Base-by-base conservation (phyloP, 23 tunicate genomes). In the Halocynthia roretzi region DNA sequence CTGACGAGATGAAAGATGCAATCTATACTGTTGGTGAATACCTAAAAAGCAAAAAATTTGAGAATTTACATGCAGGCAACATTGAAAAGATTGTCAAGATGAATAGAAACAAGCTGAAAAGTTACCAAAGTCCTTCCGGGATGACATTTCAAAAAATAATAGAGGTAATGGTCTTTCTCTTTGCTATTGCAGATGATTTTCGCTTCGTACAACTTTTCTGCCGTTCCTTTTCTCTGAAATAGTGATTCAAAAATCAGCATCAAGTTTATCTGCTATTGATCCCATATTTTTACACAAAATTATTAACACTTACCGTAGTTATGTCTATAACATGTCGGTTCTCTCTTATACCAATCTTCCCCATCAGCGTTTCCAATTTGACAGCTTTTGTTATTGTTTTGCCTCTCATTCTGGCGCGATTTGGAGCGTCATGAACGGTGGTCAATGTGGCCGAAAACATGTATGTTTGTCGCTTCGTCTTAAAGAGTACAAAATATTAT, bases 381-480 rank as follows among this genome's bases (percentile, higher is more conserved):
- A 18, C 57, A 20, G 58, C 76, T 61, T 78, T 82, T 10, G 87
- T 86, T 11, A 68, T 18, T n/a, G 55, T 6, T 52, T 80, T 68
- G 12, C 70, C 74, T 31, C 54, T 68, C 10, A 15, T 49, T 31
- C 68, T 78, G 48, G 58, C 12, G 48, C 99, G 78, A 54, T 72
- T 52, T 0, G 93, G 84, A 11, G 49, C 80, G 8, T 62, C 52
- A 65, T 88, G 95, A 11, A 78, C 83, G 22, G 84, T 77, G 62
- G 99, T 94, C 15, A 94, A 84, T 2, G 99, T 94, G 15, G 99
- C 99, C 14, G 99, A 94, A 67, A 94, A 94, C 50, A 94, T 56
- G 71, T 70, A 88, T 56, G 87, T 94, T 55, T 94, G 99, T 6
- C 99, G 86, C 57, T 87, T 87, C 2, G 21, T 12, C 87, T 87